Evolutionary conservation across 2,888 invertebrate genomes (phyloP), one percentile per base, ranked within the genome.

Genomic region (Congeria kusceri): DNA sequence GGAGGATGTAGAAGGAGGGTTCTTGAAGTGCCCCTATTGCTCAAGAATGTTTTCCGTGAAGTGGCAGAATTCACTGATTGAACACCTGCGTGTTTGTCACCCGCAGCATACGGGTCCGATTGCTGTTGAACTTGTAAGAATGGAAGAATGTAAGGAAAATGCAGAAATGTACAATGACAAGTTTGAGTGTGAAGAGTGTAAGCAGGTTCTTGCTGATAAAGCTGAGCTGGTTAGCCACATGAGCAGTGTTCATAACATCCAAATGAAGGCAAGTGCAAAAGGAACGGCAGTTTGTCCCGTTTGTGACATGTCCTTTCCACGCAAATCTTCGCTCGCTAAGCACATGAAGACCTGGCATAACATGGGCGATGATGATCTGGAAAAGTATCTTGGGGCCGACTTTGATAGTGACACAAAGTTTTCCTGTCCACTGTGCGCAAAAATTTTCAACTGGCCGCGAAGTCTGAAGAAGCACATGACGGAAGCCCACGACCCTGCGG

Each of bases 341-440:
- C 53, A 53, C 53, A 9, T 53, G 2, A 53, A 9, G 11, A 18
- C 20, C 4, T 5, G 7, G 9, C 53, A 53, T 53, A 20, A 53
- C 23, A 15, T 53, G 53, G 9, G 53, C 4, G 53, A 53, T 23
- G 25, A 53, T 23, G 53, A 53, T 23, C 2, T 53, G 1, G 53
- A 53, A 53, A 25, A 53, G 25, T 9, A n/a, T 5, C 53, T 53
- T 20, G 53, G 53, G 53, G 23, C 11, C 1, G 53, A 53, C 53
- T 53, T 53, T 11, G 23, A 53, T 53, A 53, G 5, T 11, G 23
- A 20, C 11, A 53, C 53, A 15, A 53, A 23, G 18, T 28, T 69
- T 18, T 25, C 47, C 23, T 82, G 82, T 57, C 53, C 56, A 25
- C 13, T 39, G 39, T 82, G 82, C 69, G 29, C 59, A 4, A 77